Evolutionary conservation across 2,797 vertebrate species (phyloP), one percentile per base, ranked within the genome.

Genomic region (Poeciliopsis infans): DNA sequence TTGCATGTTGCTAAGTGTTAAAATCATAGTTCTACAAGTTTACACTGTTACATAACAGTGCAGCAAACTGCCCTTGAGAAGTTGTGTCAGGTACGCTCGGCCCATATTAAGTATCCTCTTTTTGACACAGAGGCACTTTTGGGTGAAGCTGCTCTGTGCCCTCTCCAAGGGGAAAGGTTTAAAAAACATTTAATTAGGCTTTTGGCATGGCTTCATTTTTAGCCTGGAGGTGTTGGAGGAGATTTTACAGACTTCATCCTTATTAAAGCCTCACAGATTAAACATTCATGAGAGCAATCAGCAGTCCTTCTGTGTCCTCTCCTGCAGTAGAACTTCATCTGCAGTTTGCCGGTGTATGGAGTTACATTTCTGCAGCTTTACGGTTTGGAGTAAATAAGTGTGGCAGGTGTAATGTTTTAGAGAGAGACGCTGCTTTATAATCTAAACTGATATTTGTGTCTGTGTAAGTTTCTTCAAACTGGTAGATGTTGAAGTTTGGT

Each of bases 121-220:
- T 23, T 79, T 77, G 72, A 74, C 90, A 77, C 73, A 72, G 49
- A 61, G 78, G 8, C 82, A 86, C 87, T 81, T 87, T 82, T 80
- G 87, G 90, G 76, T 85, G 84, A 91, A 88, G 83, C 85, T 76
- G 83, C 85, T 87, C 80, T 82, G 75, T 82, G 86, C 92, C 87
- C 87, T 91, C 93, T 94, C 93, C 85, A 89, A 92, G 87, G 93
- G 89, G 90, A 91, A 91, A 92, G 89, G 91, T 93, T 94, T 93
- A 92, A 94, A 93, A 93, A 94, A 93, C 93, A 94, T 93, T 95
- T 94, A 94, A 94, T 95, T 93, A 93, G 88, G 91, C 93, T 94
- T 93, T 93, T 95, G 94, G 93, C 94, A 93, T 84, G 88, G 89
- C 77, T 89, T 93, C 92, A 86, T 87, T 84, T 94, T 93, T 94